Evolutionary conservation across 2,888 invertebrate genomes (phyloP).

Genomic region (Volucella bombylans): DNA sequence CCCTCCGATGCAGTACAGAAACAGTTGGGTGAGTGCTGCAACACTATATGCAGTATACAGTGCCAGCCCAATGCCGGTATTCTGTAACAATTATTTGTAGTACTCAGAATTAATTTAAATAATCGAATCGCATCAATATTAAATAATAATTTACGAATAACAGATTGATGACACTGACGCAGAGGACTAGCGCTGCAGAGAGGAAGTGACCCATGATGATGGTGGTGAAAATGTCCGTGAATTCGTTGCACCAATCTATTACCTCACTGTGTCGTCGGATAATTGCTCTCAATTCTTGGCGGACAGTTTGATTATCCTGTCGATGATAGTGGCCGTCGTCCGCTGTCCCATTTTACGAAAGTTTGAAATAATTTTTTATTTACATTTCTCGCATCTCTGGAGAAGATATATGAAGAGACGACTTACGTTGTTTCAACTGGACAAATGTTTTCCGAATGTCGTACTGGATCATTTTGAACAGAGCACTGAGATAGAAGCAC

Average conservation of each 20-base stretch:
- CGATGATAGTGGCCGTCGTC: slow-evolving; percentile 8
- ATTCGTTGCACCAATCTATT: slow-evolving; percentile 80
- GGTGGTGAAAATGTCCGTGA: slow-evolving; percentile 78
- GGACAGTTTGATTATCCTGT: slow-evolving; percentile 76
- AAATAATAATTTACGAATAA: slow-evolving; percentile 78
- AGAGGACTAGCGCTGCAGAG: slow-evolving; percentile 80
- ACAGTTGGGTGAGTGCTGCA: slow-evolving; percentile 79
- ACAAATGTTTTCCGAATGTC: slow-evolving; percentile 78
- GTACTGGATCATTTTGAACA: slow-evolving; percentile 78
- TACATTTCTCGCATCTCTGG: not conserved
- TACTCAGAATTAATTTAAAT: slow-evolving; percentile 45
- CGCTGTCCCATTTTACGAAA: slow-evolving; percentile 9
- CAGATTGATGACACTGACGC: slow-evolving; percentile 80
- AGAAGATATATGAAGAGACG: not conserved
- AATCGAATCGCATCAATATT: not conserved
- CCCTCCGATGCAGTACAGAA: slow-evolving; percentile 80
- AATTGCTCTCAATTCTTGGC: slow-evolving; percentile 75
- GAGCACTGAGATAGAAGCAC: slow-evolving; percentile 79
- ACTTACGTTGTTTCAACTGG: slow-evolving; percentile 76
- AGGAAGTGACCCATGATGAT: slow-evolving; percentile 81
- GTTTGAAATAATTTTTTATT: slow-evolving; percentile 21
- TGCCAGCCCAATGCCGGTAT: slow-evolving; percentile 78
- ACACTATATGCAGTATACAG: slow-evolving; percentile 79
- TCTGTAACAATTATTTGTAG: slow-evolving; percentile 74
- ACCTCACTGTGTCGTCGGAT: slow-evolving; percentile 79